Base-by-base conservation (phyloP, 1,140 invertebrate genomes). In the Ceratina japonica region DNA sequence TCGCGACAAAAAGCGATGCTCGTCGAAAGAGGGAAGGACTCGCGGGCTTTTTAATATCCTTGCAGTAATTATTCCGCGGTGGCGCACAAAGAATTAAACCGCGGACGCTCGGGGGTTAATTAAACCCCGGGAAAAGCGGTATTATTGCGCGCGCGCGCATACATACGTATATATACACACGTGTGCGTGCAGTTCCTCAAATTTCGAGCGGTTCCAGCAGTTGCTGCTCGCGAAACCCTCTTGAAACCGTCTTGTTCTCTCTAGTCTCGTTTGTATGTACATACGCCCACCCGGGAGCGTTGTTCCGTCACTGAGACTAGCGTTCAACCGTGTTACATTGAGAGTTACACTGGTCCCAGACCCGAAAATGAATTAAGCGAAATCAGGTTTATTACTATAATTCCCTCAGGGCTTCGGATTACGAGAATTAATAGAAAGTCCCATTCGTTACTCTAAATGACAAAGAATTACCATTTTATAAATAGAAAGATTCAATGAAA, bases 41-140 rank as follows among this genome's bases (percentile, higher is more conserved):
- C 49, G 24, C 20, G 64, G 22, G 61, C 51, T 87, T 81, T 79
- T 82, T 86, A 80, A 82, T 86, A 82, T 77, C 70, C 63, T 79
- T 61, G 81, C 68, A 44, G 74, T 64, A 79, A 87, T 83, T 86
- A 82, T 86, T 83, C 22, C 66, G 22, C 68, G 27, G 77, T 61
- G 27, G 49, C 58, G 63, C 61, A 64, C 68, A 54, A 73, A 75
- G 49, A 79, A 78, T 68, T 71, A 63, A 75, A 62, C 54, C 68
- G 51, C 65, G 82, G 68, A 44, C 27, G 81, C 44, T 71, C 71
- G 15, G 37, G 63, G 56, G 69, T 86, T 86, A 82, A 86, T 86
- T 86, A 85, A 86, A 77, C 51, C 56, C 37, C n/a, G 16, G 13
- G 18, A 58, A 15, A 52, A 58, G 16, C 24, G 52, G 49, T 62